Percentiles rank a stretch among this genome's conserved stretches.
Conservation (phyloP, 2,113 vertebrate genomes). For the Ophiodon elongatus region DNA sequence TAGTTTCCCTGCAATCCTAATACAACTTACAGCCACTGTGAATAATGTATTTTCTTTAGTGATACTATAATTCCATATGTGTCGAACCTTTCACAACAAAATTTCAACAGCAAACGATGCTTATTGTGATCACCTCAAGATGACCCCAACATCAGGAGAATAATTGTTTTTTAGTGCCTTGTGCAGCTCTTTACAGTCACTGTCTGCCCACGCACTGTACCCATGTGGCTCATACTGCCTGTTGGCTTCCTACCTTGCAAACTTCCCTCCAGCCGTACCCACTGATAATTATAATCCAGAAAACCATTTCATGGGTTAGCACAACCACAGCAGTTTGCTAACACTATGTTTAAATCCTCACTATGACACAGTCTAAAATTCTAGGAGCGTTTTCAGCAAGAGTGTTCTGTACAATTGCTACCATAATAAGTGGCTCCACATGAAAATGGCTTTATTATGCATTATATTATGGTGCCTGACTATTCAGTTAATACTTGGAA, state of each 20-base stretch:
- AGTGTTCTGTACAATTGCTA: constrained; percentile 35
- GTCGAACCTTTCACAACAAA: not conserved
- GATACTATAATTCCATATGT: not conserved
- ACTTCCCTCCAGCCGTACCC: constrained; percentile 29
- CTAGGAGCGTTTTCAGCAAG: no score
- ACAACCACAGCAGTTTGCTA: constrained; percentile 38
- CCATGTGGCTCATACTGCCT: constrained; percentile 33
- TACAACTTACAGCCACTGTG: not conserved
- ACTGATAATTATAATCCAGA: constrained; percentile 57
- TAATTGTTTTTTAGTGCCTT: constrained; percentile 39
- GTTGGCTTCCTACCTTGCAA: constrained; percentile 38
- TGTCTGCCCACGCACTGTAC: constrained; percentile 46
- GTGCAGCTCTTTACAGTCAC: constrained; percentile 38
- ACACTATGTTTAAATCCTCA: constrained; percentile 48
- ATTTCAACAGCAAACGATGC: not conserved
- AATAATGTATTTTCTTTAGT: not conserved
- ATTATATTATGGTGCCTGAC: not conserved
- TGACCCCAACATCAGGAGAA: constrained; percentile 26
- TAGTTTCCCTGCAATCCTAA: not conserved
- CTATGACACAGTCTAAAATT: constrained; percentile 31
- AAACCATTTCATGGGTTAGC: constrained; percentile 43
- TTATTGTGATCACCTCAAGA: constrained; percentile 27
- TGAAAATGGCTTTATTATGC: constrained; percentile 42
- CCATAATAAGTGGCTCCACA: constrained; percentile 42
- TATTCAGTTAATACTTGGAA: constrained; percentile 26